Base-by-base conservation (phyloP, 2,888 invertebrate species). In the Drosophila limbata region DNA sequence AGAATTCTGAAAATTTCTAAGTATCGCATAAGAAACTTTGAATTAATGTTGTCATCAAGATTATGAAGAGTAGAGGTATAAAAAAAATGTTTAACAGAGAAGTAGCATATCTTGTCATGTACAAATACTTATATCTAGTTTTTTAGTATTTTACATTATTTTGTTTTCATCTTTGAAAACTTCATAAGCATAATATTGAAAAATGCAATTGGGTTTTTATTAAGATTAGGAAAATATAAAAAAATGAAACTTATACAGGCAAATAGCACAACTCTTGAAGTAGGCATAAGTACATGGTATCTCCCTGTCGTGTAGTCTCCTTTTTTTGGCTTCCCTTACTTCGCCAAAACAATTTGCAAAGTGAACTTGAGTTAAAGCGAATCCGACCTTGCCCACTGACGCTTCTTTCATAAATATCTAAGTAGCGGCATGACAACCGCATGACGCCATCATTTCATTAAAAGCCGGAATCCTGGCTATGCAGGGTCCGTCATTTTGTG, bases 351-450 rank as follows among this genome's bases (percentile, higher is more conserved):
- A 66, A 63, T 59, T 79, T 66, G 60, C 63, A 9, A 56, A 56
- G 42, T 67, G 57, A 67, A 69, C 35, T 69, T 61, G 40, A 31
- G 10, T 39, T 48, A 74, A 69, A 67, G 57, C 50, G 53, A 50
- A 61, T 55, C 39, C 48, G 31, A 61, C 37, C 42, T 50, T 52
- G 37, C 55, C 65, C 42, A 44, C 47, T 44, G 64, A 35, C 60
- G 40, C 55, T 64, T 71, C 69, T 77, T 75, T 86, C 79, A 86
- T 86, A 86, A 88, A 88, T 88, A 88, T 86, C 81, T 64, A 69
- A 83, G 84, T 67, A 83, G 74, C 59, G 47, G 33, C 62, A 48
- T 55, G 62, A 60, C 48, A 25, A 50, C 37, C 61, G 50, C 52
- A 82, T 82, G 88, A 85, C 88, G 82, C 65, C 63, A 88, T 79